A percentile compares a stretch with the other conserved stretches of the same genome.
phyloP scores from a whole-genome alignment of 2,888 invertebrate genomes.

The Smittia sp. region DNA sequence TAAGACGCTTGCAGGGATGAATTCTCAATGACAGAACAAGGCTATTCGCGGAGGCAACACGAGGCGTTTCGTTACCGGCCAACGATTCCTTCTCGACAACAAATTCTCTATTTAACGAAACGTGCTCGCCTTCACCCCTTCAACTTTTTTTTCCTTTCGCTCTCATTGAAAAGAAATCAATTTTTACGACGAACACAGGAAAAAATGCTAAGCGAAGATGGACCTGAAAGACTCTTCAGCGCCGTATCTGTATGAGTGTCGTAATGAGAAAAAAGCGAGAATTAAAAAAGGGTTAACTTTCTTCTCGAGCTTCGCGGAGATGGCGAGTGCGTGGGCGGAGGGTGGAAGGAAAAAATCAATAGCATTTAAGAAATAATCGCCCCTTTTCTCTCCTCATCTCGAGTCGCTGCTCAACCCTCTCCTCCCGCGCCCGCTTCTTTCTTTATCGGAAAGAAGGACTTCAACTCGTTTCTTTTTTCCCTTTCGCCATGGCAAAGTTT shows the following conservation, averaged over 20 bases:
- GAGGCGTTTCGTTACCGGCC: not conserved
- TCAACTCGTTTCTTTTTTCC: slow-evolving; percentile 20
- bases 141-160: not conserved
- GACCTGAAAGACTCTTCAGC: not conserved
- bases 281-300: slow-evolving; percentile 39
- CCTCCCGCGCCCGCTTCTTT: not conserved
- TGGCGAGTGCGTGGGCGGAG: not conserved
- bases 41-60: not conserved
- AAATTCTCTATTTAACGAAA: slow-evolving; percentile 7
- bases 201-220: slow-evolving; percentile 25
- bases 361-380: slow-evolving; percentile 42
- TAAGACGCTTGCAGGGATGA: not conserved
- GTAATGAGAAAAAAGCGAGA: slow-evolving; percentile 37
- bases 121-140: not conserved
- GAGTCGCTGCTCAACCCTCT: not conserved
- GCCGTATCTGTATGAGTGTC: slow-evolving; percentile 3
- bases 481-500: slow-evolving; percentile 17
- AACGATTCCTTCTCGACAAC: not conserved
- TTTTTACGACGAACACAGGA: slow-evolving; percentile 19
- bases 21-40: not conserved
- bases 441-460: slow-evolving; percentile 28
- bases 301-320: slow-evolving; percentile 6
- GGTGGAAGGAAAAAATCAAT: slow-evolving; percentile 36
- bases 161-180: slow-evolving; percentile 39
- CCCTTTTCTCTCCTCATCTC: slow-evolving; percentile 12